These are phyloP conservation scores for Euproctis similis DNA, from an alignment of 2,888 invertebrate species.

Conservation along the genomic window DNA sequence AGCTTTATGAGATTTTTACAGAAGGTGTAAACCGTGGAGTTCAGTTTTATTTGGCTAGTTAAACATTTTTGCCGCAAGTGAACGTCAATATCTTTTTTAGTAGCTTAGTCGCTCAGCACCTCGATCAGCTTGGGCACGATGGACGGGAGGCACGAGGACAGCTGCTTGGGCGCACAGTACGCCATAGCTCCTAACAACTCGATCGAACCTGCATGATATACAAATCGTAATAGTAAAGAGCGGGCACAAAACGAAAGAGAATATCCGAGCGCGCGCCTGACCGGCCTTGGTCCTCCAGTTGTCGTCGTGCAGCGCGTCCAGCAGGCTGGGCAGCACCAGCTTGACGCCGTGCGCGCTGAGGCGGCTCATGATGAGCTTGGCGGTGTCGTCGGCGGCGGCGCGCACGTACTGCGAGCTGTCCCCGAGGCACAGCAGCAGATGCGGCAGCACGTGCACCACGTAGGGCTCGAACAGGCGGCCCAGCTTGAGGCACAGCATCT, in stretches of 20 bases:
- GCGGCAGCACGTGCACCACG: slow-evolving; percentile 96
- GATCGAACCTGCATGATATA: slow-evolving; percentile 92
- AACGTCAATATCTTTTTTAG: no score
- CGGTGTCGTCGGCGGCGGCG: slow-evolving; percentile 96
- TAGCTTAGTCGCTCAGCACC: slow-evolving; percentile 96
- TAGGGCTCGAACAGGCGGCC: slow-evolving; percentile 99
- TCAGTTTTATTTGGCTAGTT: no score
- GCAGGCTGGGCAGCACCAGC: slow-evolving; percentile 93
- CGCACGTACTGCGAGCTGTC: slow-evolving; percentile 97
- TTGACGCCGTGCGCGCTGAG: slow-evolving; percentile 98
- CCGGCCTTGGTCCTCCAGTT: slow-evolving; percentile 99
- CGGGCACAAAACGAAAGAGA: no score
- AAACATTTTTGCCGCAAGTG: no score
- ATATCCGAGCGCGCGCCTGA: no score
- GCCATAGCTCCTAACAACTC: slow-evolving; percentile 98
- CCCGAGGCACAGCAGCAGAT: slow-evolving; percentile 95
- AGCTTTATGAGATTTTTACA: no score
- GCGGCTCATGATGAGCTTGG: slow-evolving; percentile 95
- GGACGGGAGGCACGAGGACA: slow-evolving; percentile 97
- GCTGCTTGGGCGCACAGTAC: slow-evolving; percentile 98
- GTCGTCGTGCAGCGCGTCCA: slow-evolving; percentile 96
- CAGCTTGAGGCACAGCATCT: slow-evolving; percentile 95
- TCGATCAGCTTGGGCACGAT: slow-evolving; percentile 99
- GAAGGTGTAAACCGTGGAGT: no score
- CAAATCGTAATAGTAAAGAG: no score